These are phyloP conservation scores for Melanophora roralis DNA, from an alignment of 2,888 invertebrate species.

Conservation along the genomic window DNA sequence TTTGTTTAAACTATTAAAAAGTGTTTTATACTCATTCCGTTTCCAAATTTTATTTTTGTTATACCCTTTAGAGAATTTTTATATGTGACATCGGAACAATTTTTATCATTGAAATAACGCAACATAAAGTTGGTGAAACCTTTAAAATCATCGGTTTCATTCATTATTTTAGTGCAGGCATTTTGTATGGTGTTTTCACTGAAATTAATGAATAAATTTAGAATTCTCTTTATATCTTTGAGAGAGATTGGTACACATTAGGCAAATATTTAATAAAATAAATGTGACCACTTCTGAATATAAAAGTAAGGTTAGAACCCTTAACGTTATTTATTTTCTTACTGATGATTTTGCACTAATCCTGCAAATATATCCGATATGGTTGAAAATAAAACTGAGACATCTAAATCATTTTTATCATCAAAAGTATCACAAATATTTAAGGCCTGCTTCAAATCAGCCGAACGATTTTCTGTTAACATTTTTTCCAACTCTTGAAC, in stretches of 20 bases:
- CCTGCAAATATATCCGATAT: conserved; percentile 74
- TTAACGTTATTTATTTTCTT: conserved; percentile 52
- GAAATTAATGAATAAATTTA: not conserved
- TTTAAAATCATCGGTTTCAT: conserved; percentile 67
- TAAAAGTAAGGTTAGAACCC: too few species aligned
- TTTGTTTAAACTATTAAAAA: not conserved
- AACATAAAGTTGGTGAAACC: conserved; percentile 68
- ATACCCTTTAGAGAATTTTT: conserved; percentile 64
- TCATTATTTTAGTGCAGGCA: conserved; percentile 69
- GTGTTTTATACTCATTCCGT: conserved; percentile 67
- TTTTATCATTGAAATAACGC: conserved; percentile 54
- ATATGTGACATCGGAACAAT: conserved; percentile 71
- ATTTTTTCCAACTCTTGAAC: conserved; percentile 71
- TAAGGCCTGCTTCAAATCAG: conserved; percentile 68
- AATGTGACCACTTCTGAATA: too few species aligned
- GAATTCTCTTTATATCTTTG: not conserved
- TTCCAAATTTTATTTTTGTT: conserved; percentile 64
- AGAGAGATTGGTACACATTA: too few species aligned
- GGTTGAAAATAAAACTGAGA: conserved; percentile 72
- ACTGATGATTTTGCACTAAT: conserved; percentile 74
- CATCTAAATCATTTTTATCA: conserved; percentile 70
- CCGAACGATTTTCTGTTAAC: conserved; percentile 68
- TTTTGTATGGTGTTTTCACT: conserved; percentile 71
- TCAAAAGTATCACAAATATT: conserved; percentile 74
- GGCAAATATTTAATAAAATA: too few species aligned